phyloP scores from a whole-genome alignment of 2,888 invertebrate genomes.

The Meandrusa payeni region DNA sequence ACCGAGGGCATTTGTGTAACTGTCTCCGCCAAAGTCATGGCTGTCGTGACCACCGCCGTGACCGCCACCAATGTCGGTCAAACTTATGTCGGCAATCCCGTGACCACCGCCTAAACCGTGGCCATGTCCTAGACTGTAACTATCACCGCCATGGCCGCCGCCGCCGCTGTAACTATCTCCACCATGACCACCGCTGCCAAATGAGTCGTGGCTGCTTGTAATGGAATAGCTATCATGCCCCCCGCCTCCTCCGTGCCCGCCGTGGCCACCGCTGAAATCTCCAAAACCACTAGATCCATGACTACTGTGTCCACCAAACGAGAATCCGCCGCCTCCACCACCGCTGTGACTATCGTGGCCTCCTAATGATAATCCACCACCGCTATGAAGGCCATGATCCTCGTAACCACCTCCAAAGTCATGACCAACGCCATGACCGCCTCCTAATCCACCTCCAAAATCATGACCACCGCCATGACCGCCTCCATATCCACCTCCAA shows the following conservation, averaged over 20 bases:
- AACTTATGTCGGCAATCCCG: conserved; percentile 20
- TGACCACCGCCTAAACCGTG: conserved; percentile 32
- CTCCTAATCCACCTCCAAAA: conserved; percentile 30
- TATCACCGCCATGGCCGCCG: conserved; percentile 29
- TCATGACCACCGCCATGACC: conserved; percentile 32
- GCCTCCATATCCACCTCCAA: conserved; percentile 35
- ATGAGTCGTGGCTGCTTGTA: conserved; percentile 32
- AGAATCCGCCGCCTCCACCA: conserved; percentile 26
- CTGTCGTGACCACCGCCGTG: conserved; percentile 41
- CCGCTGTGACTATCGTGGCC: conserved; percentile 32
- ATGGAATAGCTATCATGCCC: conserved; percentile 32
- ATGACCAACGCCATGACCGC: conserved; percentile 28
- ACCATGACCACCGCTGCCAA: conserved; percentile 30
- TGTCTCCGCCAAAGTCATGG: conserved; percentile 50
- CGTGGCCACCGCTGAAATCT: conserved; percentile 26
- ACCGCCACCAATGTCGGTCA: conserved; percentile 27
- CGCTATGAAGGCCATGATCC: conserved; percentile 31
- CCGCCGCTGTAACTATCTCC: conserved; percentile 29
- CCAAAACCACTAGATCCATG: conserved; percentile 35
- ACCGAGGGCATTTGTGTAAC: conserved; percentile 62
- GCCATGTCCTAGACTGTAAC: conserved; percentile 32
- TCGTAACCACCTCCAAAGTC: conserved; percentile 31
- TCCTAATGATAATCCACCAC: conserved; percentile 27
- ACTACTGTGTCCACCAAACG: conserved; percentile 26
- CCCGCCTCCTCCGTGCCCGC: conserved; percentile 29